Conservation (phyloP, 2,113 vertebrate genomes). For the Passer domesticus region DNA sequence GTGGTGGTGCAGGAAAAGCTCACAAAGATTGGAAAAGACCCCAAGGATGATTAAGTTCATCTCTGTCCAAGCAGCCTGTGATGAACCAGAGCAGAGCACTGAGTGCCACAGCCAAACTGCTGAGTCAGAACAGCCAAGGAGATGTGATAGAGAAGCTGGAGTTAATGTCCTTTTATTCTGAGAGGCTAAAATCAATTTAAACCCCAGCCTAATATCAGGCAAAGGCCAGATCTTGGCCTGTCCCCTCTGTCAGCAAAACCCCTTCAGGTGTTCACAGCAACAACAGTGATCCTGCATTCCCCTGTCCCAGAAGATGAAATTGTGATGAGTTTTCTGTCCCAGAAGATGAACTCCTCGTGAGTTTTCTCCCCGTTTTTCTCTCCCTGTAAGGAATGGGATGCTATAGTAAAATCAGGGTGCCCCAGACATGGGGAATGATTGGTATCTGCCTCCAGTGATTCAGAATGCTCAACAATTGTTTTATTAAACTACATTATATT, state of each 20-base stretch:
- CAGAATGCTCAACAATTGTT: too few relatives aligned
- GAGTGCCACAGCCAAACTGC: not conserved
- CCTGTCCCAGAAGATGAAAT: not conserved
- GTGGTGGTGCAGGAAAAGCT: not conserved
- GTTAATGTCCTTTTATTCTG: not conserved
- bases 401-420: too few relatives aligned
- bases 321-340: not conserved
- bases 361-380: not conserved
- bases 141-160: fast-evolving
- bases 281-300: not conserved
- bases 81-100: not conserved
- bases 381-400: not conserved
- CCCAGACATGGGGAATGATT: too few relatives aligned
- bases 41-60: too few relatives aligned
- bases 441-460: too few relatives aligned
- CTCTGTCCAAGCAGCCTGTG: not conserved
- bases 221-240: not conserved
- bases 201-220: not conserved
- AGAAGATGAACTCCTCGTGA: not conserved
- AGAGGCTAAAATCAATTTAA: not conserved
- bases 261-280: fast-evolving
- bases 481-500: too few relatives aligned
- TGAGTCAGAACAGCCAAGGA: not conserved
- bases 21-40: not conserved
- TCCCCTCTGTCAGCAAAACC: not conserved